These are phyloP conservation scores for Agrochola circellaris DNA, from an alignment of 2,888 invertebrate genomes.

Conservation along the genomic window DNA sequence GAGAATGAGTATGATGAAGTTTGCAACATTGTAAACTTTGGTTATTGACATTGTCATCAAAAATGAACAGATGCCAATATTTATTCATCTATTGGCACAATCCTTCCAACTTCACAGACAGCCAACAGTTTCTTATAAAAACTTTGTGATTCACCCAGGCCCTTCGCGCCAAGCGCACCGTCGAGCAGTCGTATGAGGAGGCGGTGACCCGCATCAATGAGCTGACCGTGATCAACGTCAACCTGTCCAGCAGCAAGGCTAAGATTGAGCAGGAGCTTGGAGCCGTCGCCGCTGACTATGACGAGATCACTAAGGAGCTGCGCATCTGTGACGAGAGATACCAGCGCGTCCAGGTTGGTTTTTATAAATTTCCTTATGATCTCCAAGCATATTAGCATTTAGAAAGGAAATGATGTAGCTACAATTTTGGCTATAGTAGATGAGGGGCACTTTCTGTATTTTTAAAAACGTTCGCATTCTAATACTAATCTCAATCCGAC, in stretches of 20 bases:
- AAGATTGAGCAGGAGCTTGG: constrained; percentile 98
- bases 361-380: not conserved
- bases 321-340: constrained; percentile 98
- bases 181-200: constrained; percentile 97
- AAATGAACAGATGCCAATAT: constrained; percentile 30
- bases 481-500: not conserved
- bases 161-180: constrained; percentile 96
- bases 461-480: not conserved
- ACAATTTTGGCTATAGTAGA: not conserved
- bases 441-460: not conserved
- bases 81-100: constrained; percentile 25
- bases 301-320: constrained; percentile 99
- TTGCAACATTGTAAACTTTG: constrained; percentile 2
- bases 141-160: constrained; percentile 90
- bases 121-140: constrained; percentile 19
- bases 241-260: constrained; percentile 97
- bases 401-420: not conserved
- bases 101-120: not conserved
- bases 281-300: constrained; percentile 98
- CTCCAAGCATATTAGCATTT: no score
- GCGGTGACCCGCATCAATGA: constrained; percentile 97
- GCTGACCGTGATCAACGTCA: constrained; percentile 98
- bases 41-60: constrained; percentile 4
- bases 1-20: not conserved
- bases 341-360: constrained; percentile 95